Evolutionary conservation across 2,888 invertebrate genomes (phyloP), one percentile per base, ranked within the genome.

Genomic region (Notocelia uddmanniana): DNA sequence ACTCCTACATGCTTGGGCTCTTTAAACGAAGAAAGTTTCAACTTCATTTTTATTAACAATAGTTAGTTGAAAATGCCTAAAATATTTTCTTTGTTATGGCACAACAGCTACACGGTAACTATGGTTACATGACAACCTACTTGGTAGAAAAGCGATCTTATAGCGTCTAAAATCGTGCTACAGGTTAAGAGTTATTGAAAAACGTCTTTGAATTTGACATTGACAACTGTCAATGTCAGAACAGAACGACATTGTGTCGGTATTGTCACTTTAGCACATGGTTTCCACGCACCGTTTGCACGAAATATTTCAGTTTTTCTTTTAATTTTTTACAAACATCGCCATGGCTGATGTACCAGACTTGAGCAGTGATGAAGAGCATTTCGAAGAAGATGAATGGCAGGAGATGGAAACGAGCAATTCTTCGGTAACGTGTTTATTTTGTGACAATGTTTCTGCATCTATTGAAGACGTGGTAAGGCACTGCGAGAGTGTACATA

Each of bases 11-110:
- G 96, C 71, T 96, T 96, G 21, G 96, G 95, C 80, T 96, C 97
- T 83, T 96, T 96, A 78, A 96, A 96, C 74, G 96, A 89, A 54
- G 96, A 96, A 77, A 97, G 96, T 95, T 98, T 97, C 76, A 98
- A 94, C 87, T 97, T 96, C 98, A 98, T 98, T 78, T 68, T 77
- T 15, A 23, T 48, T 21, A 19, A 15, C 19, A 3, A 21, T 15
- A 6, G 9, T 34, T 63, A 15, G n/a, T n/a, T 19, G 13, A 18
- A n/a, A 48, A 62, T 48, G 2, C 11, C 8, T 23, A n/a, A 18
- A 19, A 34, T n/a, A 15, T 13, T 60, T 11, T 11, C 52, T 64
- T 64, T 64, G 64, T 64, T 64, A 21, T 54, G 37, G n/a, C 10
- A n/a, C 5, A n/a, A 23, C 34, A n/a, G 18, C 19, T 15, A 31